Evolutionary conservation across 2,113 vertebrate species (phyloP).

Genomic region (Echinops telfairi): DNA sequence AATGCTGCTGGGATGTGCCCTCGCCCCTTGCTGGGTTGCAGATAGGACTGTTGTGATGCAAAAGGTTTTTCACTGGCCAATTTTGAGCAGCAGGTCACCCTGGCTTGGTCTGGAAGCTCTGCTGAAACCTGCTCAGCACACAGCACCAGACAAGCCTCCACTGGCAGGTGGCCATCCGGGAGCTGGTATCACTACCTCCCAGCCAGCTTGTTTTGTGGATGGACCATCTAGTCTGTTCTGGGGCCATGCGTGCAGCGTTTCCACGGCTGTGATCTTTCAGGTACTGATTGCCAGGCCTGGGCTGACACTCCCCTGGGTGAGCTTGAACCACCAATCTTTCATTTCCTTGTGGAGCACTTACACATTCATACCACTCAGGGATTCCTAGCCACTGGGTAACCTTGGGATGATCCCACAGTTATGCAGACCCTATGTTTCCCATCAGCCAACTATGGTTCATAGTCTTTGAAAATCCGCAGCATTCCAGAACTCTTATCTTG

Average conservation of each 20-base stretch:
- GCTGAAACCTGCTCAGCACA: neutral
- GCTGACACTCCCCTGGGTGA: neutral
- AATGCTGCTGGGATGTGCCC: neutral
- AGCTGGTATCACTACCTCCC: neutral
- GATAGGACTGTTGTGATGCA: neutral
- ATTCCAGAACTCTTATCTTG: neutral
- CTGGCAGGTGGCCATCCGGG: neutral
- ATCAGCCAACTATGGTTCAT: neutral
- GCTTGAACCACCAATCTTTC: neutral
- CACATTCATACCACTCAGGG: neutral
- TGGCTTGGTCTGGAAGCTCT: neutral
- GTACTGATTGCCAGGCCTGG: neutral
- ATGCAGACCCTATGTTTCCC: neutral
- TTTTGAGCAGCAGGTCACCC: neutral
- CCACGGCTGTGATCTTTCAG: no score
- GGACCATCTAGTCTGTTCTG: neutral
- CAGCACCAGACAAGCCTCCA: neutral
- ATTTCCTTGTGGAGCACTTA: neutral
- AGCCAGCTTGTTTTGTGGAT: neutral
- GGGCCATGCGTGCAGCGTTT: neutral
- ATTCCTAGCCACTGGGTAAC: neutral
- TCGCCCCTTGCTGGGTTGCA: neutral
- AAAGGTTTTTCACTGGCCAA: neutral
- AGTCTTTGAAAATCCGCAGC: neutral
- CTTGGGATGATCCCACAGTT: neutral